These are phyloP conservation scores for Plagodis pulveraria DNA, from an alignment of 2,888 invertebrate genomes.

Conservation along the genomic window DNA sequence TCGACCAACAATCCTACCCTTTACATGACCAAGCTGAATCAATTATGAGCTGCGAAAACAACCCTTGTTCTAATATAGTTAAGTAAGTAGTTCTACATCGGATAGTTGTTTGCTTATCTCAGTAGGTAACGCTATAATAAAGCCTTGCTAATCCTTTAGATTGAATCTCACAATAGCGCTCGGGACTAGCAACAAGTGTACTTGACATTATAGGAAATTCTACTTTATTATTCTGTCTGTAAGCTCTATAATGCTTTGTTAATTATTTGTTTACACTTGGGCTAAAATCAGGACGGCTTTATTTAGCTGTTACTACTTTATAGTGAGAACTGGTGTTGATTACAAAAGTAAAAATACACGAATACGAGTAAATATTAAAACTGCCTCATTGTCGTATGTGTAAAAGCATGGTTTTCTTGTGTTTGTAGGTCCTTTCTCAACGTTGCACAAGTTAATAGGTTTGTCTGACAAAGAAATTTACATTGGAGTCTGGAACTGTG, in stretches of 20 bases:
- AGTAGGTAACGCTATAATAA: conserved; percentile 37
- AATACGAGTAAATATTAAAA: too few relatives aligned
- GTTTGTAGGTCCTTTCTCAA: too few relatives aligned
- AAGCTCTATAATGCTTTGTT: conserved; percentile 25
- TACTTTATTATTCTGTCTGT: conserved; percentile 6
- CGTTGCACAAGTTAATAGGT: too few relatives aligned
- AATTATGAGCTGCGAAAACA: too few relatives aligned
- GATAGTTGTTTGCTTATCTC: conserved; percentile 23
- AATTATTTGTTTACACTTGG: conserved; percentile 12
- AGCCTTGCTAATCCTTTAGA: conserved; percentile 46
- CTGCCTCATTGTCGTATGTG: too few relatives aligned
- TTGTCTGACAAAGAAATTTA: too few relatives aligned
- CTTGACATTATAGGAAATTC: conserved; percentile 5
- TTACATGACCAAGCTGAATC: too few relatives aligned
- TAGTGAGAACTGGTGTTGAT: conserved; percentile 11
- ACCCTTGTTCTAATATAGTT: neutral
- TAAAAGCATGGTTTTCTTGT: too few relatives aligned
- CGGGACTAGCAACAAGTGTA: conserved; percentile 45
- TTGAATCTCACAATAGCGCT: conserved; percentile 39
- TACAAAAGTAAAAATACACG: neutral
- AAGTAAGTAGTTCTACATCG: conserved; percentile 11
- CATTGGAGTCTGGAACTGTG: too few relatives aligned
- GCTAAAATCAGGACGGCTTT: conserved; percentile 14
- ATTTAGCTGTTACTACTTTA: conserved; percentile 25
- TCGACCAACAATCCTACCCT: too few relatives aligned